Conservation (phyloP, 2,113 vertebrate genomes). For the Thalassoma bifasciatum region DNA sequence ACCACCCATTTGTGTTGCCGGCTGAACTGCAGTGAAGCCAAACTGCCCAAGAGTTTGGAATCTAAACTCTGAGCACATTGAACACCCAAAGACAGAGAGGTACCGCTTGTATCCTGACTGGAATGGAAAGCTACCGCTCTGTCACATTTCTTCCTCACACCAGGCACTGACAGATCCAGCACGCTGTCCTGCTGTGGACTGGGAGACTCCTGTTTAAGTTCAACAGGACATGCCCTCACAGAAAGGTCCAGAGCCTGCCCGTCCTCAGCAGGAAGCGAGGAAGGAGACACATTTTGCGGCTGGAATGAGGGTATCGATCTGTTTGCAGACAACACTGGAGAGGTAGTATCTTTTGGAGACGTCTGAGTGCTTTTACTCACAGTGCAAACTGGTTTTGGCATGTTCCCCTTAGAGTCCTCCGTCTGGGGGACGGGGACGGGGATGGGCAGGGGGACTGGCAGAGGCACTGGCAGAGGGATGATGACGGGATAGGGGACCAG, state of each 20-base stretch:
- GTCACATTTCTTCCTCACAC: slow-evolving; percentile 82
- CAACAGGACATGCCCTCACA: slow-evolving; percentile 83
- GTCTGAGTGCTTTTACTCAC: slow-evolving; percentile 91
- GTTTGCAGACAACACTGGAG: slow-evolving; percentile 38
- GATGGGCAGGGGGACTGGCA: slow-evolving; percentile 93
- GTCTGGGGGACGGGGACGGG: slow-evolving; percentile 88
- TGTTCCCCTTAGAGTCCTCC: slow-evolving; percentile 86
- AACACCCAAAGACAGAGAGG: slow-evolving; percentile 75
- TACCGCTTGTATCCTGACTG: slow-evolving; percentile 60
- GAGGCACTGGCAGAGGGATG: slow-evolving; percentile 93
- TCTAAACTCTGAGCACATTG: slow-evolving; percentile 81
- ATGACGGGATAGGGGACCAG: slow-evolving; percentile 95
- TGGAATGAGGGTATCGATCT: slow-evolving; percentile 29
- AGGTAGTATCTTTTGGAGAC: slow-evolving; percentile 69
- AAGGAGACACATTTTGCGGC: slow-evolving; percentile 42
- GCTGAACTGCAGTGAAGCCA: slow-evolving; percentile 84
- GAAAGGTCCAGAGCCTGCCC: slow-evolving; percentile 94
- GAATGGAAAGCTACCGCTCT: slow-evolving; percentile 65
- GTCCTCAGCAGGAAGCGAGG: slow-evolving; percentile 73
- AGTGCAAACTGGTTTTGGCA: slow-evolving; percentile 83
- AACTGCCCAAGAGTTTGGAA: slow-evolving; percentile 78
- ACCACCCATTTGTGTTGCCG: slow-evolving; percentile 90
- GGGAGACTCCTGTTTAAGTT: slow-evolving; percentile 80
- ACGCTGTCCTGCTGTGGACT: slow-evolving; percentile 88
- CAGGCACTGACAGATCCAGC: slow-evolving; percentile 90